These are phyloP conservation scores for Clinocottus analis DNA, from an alignment of 2,113 vertebrate genomes.

Conservation along the genomic window DNA sequence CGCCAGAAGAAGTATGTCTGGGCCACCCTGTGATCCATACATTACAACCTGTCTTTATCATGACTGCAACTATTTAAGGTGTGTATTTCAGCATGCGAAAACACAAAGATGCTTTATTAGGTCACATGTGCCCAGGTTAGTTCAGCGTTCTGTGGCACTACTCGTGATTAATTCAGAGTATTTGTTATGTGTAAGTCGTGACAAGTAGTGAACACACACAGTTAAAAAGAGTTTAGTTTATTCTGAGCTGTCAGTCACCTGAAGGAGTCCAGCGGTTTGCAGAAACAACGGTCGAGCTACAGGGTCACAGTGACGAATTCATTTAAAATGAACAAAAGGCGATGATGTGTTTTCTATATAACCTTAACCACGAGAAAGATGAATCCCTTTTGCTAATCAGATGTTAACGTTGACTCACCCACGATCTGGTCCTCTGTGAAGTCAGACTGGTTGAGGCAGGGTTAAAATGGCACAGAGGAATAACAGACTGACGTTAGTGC, in stretches of 20 bases:
- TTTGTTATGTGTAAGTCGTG: not conserved
- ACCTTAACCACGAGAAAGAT: not conserved
- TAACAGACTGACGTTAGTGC: not conserved
- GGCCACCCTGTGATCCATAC: slow-evolving; percentile 3
- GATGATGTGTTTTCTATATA: not conserved
- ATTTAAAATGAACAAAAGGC: not conserved
- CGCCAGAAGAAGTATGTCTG: not conserved
- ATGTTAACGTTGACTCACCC: slow-evolving; percentile 80
- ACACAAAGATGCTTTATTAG: not conserved
- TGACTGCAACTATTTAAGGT: not conserved
- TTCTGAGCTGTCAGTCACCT: slow-evolving; percentile 19
- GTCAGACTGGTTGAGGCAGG: slow-evolving; percentile 82
- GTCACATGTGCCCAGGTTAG: not conserved
- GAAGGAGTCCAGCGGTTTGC: slow-evolving; percentile 11
- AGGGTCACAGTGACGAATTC: slow-evolving; percentile 6
- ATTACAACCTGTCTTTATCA: not conserved
- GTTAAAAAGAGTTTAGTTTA: not conserved
- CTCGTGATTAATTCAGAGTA: not conserved
- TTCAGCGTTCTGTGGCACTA: not conserved
- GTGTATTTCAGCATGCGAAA: slow-evolving; percentile 11
- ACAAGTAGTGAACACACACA: not conserved
- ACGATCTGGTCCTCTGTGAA: slow-evolving; percentile 89
- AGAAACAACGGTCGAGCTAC: slow-evolving; percentile 21
- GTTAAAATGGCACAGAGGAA: not conserved
- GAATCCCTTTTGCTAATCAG: not conserved